These are phyloP conservation scores for Phainopepla nitens DNA, from an alignment of 2,113 vertebrate genomes.

Conservation along the genomic window DNA sequence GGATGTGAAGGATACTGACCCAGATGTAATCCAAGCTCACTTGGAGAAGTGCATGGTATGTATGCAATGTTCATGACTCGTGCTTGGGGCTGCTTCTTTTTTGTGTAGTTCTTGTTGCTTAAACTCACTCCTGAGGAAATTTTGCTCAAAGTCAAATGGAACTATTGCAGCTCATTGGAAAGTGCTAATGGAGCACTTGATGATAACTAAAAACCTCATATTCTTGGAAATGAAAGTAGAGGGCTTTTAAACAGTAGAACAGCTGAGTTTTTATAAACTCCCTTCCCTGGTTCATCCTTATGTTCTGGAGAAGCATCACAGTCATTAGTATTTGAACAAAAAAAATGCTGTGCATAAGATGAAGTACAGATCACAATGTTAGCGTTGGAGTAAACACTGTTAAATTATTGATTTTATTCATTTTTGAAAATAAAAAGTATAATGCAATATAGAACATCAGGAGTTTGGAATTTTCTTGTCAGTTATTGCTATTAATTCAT, in stretches of 20 bases:
- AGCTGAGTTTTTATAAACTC: neutral
- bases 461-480: neutral
- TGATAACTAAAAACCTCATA: neutral
- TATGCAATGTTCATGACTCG: neutral
- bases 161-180: neutral
- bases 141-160: neutral
- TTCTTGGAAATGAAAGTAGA: neutral
- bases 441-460: neutral
- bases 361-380: neutral
- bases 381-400: neutral
- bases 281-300: neutral
- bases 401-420: neutral
- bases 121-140: neutral
- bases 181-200: neutral
- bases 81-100: neutral
- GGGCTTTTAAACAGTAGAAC: neutral
- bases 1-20: conserved; percentile 82
- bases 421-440: neutral
- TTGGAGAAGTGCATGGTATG: conserved; percentile 91
- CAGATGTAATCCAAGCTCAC: conserved; percentile 87
- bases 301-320: neutral
- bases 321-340: neutral
- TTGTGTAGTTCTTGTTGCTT: neutral
- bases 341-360: neutral
- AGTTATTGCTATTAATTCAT: neutral